A percentile compares a stretch with the other conserved stretches of the same genome.
Conservation (phyloP, 2,888 invertebrate genomes). For the Caenorhabditis sp. region DNA sequence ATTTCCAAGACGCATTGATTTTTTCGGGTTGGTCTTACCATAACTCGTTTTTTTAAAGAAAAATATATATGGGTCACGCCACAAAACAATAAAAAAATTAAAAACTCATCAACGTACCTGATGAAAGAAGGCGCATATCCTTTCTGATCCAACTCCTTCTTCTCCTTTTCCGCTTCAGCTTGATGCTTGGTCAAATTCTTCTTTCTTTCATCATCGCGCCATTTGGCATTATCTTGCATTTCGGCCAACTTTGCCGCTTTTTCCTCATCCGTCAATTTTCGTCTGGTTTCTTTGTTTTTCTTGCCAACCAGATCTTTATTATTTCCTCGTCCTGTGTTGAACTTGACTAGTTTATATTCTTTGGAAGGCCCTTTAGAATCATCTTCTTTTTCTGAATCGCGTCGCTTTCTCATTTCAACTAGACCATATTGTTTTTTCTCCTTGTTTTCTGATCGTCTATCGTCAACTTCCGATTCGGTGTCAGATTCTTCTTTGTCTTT, state of each 20-base stretch:
- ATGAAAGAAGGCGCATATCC: constrained; percentile 49
- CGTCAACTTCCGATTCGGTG: constrained; percentile 5
- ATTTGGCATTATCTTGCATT: constrained; percentile 61
- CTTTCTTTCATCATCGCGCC: constrained; percentile 32
- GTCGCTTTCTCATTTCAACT: constrained; percentile 33
- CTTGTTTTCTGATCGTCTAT: constrained; percentile 2
- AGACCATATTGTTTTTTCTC: constrained; percentile 22
- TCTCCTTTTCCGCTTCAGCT: constrained; percentile 33
- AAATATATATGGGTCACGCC: no score
- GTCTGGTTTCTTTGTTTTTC: constrained; percentile 29
- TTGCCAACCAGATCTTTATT: constrained; percentile 8
- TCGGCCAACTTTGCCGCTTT: constrained; percentile 49
- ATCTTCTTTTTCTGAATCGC: constrained; percentile 15
- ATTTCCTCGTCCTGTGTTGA: constrained; percentile 25
- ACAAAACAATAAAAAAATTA: neutral
- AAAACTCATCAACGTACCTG: constrained; percentile 19
- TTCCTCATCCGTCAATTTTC: constrained; percentile 43
- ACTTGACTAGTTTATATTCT: constrained; percentile 30
- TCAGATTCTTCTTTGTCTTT: neutral
- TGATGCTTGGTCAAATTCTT: constrained; percentile 23
- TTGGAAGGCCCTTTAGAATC: constrained; percentile 14
- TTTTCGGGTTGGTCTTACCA: no score
- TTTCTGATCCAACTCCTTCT: constrained; percentile 35
- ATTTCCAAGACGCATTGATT: no score
- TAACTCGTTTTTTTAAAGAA: no score